Evolutionary conservation across 2,888 invertebrate genomes (phyloP), one percentile per base, ranked within the genome.

Genomic region (Platycheirus albimanus): DNA sequence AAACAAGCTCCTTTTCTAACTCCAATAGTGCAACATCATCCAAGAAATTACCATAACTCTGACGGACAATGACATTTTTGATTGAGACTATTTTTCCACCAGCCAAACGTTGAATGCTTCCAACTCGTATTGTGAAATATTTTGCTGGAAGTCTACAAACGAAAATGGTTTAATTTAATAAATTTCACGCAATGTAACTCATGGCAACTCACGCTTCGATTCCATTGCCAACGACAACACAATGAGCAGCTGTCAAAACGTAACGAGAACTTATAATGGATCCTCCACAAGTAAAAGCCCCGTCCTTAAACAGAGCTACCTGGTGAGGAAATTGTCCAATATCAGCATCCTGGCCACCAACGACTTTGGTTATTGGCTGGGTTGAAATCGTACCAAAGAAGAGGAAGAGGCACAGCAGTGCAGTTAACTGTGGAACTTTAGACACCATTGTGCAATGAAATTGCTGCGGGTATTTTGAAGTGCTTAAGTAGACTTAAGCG

Each of bases 261-360:
- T 85, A 86, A 15, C 66, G 85, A 8, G 52, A 10, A 0, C 86
- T 85, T 1, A 90, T 71, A 11, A 90, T 88, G n/a, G 88, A 87
- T 2, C 87, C 90, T 4, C 90, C 90, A 41, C 91, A 90, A 0
- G 61, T 61, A 2, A 61, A 61, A 3, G 43, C 6, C 4, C 45
- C 45, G 19, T 19, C 30, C 15, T 45, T 61, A 8, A 24, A 61
- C 1, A 61, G 38, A 3, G 20, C 43, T 3, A 90, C 85, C 86
- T 91, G 90, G 85, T 90, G 87, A 1, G 89, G 89, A 83, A 90
- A 91, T 72, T 90, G 89, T 0, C 87, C 88, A 13, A 72, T 78
- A 0, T 7, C 24, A 0, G 91, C 91, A 17, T 87, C 78, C 2
- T 85, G 47, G 0, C 91, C 91, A 5, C 90, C 90, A 13, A 90